These are phyloP conservation scores for Lobophora halterata DNA, from an alignment of 2,888 invertebrate species.

Conservation along the genomic window DNA sequence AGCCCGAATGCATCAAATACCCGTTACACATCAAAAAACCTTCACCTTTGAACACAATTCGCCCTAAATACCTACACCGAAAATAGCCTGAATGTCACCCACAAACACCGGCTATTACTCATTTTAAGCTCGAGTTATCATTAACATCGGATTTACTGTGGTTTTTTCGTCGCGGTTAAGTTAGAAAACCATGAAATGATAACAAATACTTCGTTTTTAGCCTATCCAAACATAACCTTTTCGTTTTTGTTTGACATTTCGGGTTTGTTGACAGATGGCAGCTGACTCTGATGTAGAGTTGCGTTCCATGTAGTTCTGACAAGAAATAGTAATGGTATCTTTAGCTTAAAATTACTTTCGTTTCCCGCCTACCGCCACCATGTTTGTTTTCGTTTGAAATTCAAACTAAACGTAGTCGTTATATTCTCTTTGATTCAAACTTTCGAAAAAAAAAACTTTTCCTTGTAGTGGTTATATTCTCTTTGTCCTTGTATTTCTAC, in stretches of 20 bases:
- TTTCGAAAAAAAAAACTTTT: no score
- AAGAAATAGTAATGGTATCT: no score
- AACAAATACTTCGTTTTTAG: constrained; percentile 41
- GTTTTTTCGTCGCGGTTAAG: constrained; percentile 27
- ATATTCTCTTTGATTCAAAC: no score
- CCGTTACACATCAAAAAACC: constrained; percentile 64
- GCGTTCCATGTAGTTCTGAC: no score
- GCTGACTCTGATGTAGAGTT: constrained; percentile 31
- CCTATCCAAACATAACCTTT: constrained; percentile 61
- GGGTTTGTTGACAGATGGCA: constrained; percentile 30
- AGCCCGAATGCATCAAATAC: constrained; percentile 50
- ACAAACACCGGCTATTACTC: constrained; percentile 33
- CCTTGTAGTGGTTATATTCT: no score
- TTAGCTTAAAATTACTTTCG: no score
- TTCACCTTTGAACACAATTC: constrained; percentile 75
- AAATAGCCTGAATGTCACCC: constrained; percentile 67
- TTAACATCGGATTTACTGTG: constrained; percentile 21
- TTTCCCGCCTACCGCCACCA: no score
- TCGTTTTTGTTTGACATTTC: constrained; percentile 42
- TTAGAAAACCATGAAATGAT: constrained; percentile 32
- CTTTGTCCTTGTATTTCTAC: no score
- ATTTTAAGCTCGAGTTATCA: constrained; percentile 32
- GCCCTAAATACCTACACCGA: constrained; percentile 64
- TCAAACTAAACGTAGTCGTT: no score
- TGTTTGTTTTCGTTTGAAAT: no score